phyloP scores from a whole-genome alignment of 2,113 vertebrate genomes.

The Eurypyga helias region DNA sequence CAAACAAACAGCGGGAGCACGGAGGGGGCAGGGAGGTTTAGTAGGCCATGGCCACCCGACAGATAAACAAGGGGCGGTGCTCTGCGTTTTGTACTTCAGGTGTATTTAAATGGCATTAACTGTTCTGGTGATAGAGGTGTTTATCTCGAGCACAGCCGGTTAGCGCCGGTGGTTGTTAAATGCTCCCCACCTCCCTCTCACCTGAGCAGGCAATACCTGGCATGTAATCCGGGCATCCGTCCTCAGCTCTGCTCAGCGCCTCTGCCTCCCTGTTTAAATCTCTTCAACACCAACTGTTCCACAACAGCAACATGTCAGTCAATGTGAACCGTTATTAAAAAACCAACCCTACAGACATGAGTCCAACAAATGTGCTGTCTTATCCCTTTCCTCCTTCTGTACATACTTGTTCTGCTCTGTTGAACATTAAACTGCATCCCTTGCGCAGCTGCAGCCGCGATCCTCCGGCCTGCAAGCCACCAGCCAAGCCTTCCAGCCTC shows the following conservation, averaged over 20 bases:
- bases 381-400: background rate
- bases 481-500: background rate
- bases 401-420: background rate
- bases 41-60: rapidly evolving
- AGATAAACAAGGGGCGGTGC: background rate
- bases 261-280: background rate
- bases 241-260: background rate
- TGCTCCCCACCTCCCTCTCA: background rate
- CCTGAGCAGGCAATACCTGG: background rate
- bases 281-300: background rate
- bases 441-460: rapidly evolving
- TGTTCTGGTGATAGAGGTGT: background rate
- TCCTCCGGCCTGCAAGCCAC: background rate
- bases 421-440: background rate
- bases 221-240: background rate
- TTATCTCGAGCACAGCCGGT: background rate
- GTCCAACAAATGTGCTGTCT: background rate
- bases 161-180: rapidly evolving
- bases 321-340: background rate
- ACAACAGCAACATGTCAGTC: background rate
- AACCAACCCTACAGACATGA: background rate
- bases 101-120: background rate
- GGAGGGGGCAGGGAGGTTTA: background rate
- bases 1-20: rapidly evolving
- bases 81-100: background rate